Evolutionary conservation across 1,140 invertebrate species (phyloP).

Genomic region (Pseudomyrmex concolor): DNA sequence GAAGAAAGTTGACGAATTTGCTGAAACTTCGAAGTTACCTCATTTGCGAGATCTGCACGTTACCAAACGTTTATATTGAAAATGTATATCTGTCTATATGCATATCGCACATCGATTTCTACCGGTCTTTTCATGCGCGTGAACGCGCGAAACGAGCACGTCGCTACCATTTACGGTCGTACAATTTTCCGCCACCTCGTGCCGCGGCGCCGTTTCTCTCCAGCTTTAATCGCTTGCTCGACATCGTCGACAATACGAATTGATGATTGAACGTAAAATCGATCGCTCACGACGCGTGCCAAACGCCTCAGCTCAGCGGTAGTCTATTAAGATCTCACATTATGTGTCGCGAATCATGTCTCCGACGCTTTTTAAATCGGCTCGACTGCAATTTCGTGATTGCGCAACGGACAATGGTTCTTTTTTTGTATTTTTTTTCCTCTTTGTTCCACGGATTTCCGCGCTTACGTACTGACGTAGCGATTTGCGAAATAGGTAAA

Average conservation of each 20-base stretch:
- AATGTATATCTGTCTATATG: slow-evolving; percentile 30
- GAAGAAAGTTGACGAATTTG: not conserved
- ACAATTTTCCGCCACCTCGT: slow-evolving; percentile 52
- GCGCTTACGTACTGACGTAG: slow-evolving; percentile 6
- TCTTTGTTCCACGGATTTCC: not conserved
- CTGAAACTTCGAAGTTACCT: slow-evolving; percentile 5
- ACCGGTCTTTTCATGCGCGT: slow-evolving; percentile 39
- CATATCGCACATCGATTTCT: slow-evolving; percentile 37
- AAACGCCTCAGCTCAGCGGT: slow-evolving; percentile 21
- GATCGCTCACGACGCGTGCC: slow-evolving; percentile 46
- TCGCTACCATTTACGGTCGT: slow-evolving; percentile 49
- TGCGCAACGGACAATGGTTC: slow-evolving; percentile 45
- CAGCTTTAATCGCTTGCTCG: slow-evolving; percentile 57
- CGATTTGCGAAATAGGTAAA: not conserved
- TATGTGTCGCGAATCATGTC: slow-evolving; percentile 47
- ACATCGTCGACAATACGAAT: slow-evolving; percentile 57
- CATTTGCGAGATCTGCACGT: not conserved
- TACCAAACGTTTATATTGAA: slow-evolving; percentile 22
- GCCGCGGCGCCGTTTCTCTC: slow-evolving; percentile 39
- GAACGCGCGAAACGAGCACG: slow-evolving; percentile 45
- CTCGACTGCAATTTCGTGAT: slow-evolving; percentile 38
- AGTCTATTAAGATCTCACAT: slow-evolving; percentile 52
- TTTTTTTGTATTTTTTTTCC: too few relatives aligned
- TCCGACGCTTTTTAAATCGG: slow-evolving; percentile 39
- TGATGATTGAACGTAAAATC: slow-evolving; percentile 58